These are phyloP conservation scores for Andrena minutula DNA, from an alignment of 2,888 invertebrate genomes.

Conservation along the genomic window DNA sequence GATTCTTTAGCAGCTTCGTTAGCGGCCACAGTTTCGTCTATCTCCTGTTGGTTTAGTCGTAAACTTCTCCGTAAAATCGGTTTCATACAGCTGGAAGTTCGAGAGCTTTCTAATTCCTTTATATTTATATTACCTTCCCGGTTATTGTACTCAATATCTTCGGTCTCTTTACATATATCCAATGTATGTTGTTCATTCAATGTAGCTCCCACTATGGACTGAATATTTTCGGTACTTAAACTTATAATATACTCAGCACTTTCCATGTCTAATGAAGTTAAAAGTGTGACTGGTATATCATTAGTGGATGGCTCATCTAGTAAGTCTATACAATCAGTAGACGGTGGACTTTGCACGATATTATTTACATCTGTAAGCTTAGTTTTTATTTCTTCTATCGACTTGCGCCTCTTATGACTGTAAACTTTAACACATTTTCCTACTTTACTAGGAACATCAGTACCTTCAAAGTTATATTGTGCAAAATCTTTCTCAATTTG, in stretches of 20 bases:
- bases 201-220: conserved; percentile 77
- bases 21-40: conserved; percentile 74
- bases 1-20: conserved; percentile 47
- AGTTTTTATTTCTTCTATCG: conserved; percentile 68
- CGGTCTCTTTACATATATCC: conserved; percentile 43
- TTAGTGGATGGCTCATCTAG: conserved; percentile 75
- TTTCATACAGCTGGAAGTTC: conserved; percentile 60
- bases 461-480: conserved; percentile 55
- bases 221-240: conserved; percentile 78
- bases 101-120: conserved; percentile 57
- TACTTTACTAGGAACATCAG: conserved; percentile 68
- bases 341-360: conserved; percentile 53
- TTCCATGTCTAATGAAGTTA: conserved; percentile 78
- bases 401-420: conserved; percentile 80
- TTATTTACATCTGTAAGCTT: conserved; percentile 54
- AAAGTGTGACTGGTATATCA: conserved; percentile 77
- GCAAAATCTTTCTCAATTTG: conserved; percentile 54
- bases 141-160: conserved; percentile 57
- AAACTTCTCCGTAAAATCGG: conserved; percentile 80
- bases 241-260: conserved; percentile 80
- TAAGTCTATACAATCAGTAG: conserved; percentile 79
- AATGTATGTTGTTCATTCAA: conserved; percentile 66
- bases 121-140: conserved; percentile 54
- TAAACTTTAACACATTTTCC: conserved; percentile 83
- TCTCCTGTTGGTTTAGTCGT: conserved; percentile 80